A percentile compares a stretch with the other conserved stretches of the same genome.
Conservation (phyloP, 1,140 invertebrate genomes). For the Pinna nobilis region DNA sequence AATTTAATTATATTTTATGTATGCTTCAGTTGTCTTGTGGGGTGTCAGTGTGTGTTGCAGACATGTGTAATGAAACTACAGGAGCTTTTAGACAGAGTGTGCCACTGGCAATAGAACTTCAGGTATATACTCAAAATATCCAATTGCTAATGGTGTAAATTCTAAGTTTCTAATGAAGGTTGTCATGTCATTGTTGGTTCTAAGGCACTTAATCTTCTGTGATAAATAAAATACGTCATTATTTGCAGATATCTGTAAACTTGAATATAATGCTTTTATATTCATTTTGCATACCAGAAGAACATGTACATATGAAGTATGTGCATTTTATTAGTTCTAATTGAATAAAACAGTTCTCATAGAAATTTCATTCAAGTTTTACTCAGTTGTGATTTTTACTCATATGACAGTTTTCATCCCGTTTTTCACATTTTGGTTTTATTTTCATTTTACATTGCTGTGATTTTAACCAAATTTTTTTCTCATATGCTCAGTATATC, state of each 20-base stretch:
- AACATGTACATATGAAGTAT: background rate
- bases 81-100: conserved; percentile 57
- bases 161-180: no score
- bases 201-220: background rate
- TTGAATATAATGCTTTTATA: background rate
- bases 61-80: conserved; percentile 39
- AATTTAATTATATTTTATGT: conserved; percentile 3
- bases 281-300: background rate
- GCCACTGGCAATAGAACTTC: conserved; percentile 34
- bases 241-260: background rate
- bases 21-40: conserved; percentile 59
- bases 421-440: no score
- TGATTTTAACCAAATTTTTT: background rate
- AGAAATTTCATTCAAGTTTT: background rate
- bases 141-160: no score
- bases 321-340: background rate
- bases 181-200: background rate
- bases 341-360: background rate
- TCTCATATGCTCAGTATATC: background rate
- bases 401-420: no score
- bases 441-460: no score
- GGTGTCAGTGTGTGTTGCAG: conserved; percentile 45
- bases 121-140: no score
- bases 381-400: no score
- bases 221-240: background rate